These are phyloP conservation scores for Molossus alvarezi DNA, from an alignment of 2,797 vertebrate genomes.

Conservation along the genomic window DNA sequence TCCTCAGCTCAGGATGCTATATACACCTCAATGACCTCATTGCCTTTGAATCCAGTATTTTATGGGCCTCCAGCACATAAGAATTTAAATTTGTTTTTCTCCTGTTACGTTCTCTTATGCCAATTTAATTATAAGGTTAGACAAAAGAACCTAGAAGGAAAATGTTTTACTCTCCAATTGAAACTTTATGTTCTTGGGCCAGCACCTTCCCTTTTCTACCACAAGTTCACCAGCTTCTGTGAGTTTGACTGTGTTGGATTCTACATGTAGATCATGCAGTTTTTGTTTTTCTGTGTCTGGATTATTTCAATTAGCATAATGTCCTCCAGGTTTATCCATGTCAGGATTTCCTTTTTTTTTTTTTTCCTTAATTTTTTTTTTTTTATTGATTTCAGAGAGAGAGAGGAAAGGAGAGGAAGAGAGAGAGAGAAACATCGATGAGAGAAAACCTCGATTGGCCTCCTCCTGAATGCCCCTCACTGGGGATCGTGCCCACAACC, in stretches of 20 bases:
- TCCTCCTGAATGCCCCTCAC: no score
- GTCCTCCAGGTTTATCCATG: background rate
- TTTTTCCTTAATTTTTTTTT: no score
- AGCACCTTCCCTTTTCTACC: no score
- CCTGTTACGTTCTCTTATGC: background rate
- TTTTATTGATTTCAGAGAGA: no score
- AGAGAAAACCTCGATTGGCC: no score
- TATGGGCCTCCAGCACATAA: background rate
- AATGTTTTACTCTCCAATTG: background rate
- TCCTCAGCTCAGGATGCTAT: background rate
- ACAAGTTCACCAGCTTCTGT: background rate
- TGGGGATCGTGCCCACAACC: no score
- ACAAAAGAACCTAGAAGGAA: background rate
- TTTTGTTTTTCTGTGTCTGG: background rate
- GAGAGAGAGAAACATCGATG: no score
- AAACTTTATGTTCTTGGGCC: background rate
- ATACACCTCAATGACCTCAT: background rate
- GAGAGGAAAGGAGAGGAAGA: no score
- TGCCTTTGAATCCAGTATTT: background rate
- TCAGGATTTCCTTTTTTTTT: background rate
- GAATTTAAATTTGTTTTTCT: background rate
- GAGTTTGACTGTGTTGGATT: background rate
- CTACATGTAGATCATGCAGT: background rate
- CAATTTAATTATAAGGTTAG: background rate
- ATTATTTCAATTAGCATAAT: background rate